These are phyloP conservation scores for Ictalurus punctatus DNA, from an alignment of 2,113 vertebrate genomes.

Conservation along the genomic window DNA sequence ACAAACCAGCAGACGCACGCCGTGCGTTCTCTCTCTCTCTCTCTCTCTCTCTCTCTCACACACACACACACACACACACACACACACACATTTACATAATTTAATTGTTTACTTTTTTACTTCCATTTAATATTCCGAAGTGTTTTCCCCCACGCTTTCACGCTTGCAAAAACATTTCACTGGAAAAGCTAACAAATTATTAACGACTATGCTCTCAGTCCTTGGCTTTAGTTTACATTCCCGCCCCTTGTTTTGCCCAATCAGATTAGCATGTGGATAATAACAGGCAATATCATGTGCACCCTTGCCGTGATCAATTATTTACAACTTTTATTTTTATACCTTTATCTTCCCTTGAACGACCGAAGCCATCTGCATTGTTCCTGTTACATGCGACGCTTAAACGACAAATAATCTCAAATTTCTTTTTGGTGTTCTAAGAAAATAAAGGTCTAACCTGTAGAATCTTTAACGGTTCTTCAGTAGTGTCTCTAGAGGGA, in stretches of 20 bases:
- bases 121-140: background rate
- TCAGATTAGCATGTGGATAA: constrained; percentile 58
- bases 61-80: constrained; percentile 53
- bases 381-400: constrained; percentile 55
- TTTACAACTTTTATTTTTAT: constrained; percentile 66
- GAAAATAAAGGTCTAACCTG: background rate
- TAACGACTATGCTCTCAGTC: constrained; percentile 62
- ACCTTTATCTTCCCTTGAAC: constrained; percentile 61
- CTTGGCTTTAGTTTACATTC: constrained; percentile 52
- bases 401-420: constrained; percentile 52
- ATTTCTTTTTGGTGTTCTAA: constrained; percentile 15
- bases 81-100: background rate
- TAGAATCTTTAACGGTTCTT: background rate
- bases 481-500: background rate
- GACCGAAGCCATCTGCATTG: constrained; percentile 58
- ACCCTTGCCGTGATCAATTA: constrained; percentile 67
- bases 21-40: constrained; percentile 23
- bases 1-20: background rate
- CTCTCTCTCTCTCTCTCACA: constrained; percentile 39
- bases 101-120: background rate
- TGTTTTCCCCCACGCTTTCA: background rate
- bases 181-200: constrained; percentile 65
- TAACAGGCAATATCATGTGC: constrained; percentile 69
- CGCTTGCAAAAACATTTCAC: constrained; percentile 34
- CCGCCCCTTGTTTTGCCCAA: constrained; percentile 65